Conservation (phyloP, 2,888 invertebrate genomes). For the Smittia aterrima region DNA sequence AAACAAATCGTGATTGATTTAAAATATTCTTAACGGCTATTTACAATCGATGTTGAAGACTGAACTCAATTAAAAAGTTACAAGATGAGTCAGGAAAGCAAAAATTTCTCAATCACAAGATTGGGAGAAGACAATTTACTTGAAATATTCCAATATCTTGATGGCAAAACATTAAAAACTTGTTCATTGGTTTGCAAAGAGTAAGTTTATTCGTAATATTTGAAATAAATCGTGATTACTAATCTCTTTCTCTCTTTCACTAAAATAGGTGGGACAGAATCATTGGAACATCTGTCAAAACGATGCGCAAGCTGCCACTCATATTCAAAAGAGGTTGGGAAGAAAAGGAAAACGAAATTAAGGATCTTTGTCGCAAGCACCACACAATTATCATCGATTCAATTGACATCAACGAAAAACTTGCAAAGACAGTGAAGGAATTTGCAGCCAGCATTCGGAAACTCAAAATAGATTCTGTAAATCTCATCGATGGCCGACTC, state of each 20-base stretch:
- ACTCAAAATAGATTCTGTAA: not conserved
- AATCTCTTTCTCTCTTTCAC: not conserved
- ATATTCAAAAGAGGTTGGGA: not conserved
- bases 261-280: not conserved
- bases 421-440: not conserved
- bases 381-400: constrained; percentile 8
- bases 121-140: not conserved
- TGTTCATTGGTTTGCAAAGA: not conserved
- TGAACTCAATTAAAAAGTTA: not conserved
- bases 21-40: no score
- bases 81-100: not conserved
- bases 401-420: not conserved
- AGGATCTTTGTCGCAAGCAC: not conserved
- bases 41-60: no score
- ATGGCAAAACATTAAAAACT: not conserved
- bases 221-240: no score
- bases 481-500: not conserved
- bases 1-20: no score
- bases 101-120: not conserved
- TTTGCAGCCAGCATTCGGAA: not conserved
- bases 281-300: not conserved
- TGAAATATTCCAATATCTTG: constrained; percentile 26
- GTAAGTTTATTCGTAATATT: constrained; percentile 6
- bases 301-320: constrained; percentile 31
- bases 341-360: not conserved